Evolutionary conservation across 2,888 invertebrate species (phyloP), one percentile per base, ranked within the genome.

Genomic region (Epinotia nisella): DNA sequence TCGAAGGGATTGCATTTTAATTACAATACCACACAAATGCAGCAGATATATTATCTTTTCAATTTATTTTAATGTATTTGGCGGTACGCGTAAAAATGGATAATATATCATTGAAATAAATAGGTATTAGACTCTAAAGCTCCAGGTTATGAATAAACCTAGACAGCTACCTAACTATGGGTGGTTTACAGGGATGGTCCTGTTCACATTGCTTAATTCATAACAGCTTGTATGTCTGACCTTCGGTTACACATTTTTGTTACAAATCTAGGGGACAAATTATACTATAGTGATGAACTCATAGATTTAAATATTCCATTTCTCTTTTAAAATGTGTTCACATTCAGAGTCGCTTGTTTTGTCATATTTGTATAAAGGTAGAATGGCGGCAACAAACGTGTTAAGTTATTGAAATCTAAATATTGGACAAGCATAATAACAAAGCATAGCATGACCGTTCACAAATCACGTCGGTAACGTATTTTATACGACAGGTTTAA

Each of bases 401-500:
- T 49, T 39, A 62, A 55, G 53, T 61, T 45, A 17, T 64, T 49
- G 56, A 49, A 45, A 69, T 53, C 41, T 53, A 41, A 62, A 61
- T 61, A 70, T 35, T 56, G 45, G 62, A 35, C 62, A 62, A 29
- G 56, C 49, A 71, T 79, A 78, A 83, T 83, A 84, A 82, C 78
- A 78, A 81, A 82, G 79, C 79, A 78, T 77, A 81, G 80, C 77
- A 76, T 75, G 78, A 76, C 76, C 78, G 80, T 79, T 81, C 81
- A 81, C 83, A 85, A 85, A 86, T 87, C 82, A 84, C 79, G 80
- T 82, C 80, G 21, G 80, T 82, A 83, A 85, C 86, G 85, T 85
- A 84, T 85, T 87, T 87, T 85, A 86, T 86, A 86, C 84, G 84
- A 83, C 85, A 80, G 78, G 83, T 82, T 81, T 81, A 81, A 83